Base-by-base conservation (phyloP, 2,113 vertebrate species). In the Promerops cafer region DNA sequence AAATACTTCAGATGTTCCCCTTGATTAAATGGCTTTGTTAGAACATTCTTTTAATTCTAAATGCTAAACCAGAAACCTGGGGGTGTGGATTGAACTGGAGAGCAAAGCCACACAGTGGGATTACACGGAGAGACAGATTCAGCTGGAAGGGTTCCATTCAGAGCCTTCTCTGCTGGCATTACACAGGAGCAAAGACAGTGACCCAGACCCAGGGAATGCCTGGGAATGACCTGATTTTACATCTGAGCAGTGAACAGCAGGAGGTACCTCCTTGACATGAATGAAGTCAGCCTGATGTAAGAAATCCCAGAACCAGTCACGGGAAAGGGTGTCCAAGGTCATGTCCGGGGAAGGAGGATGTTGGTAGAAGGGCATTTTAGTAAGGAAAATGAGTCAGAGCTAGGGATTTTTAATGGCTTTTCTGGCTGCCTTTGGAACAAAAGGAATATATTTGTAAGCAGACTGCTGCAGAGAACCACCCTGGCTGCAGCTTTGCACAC, bases 11-110 rank as follows among this genome's bases (percentile, higher is more conserved):
- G 85, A 83, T 40, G 24, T 28, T 71, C 13, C 16, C 22, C 24
- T 86, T 63, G 60, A 66, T n/a, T 89, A 72, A 89, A 59, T 57
- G 31, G 37, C 31, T 89, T 85, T 39, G 33, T 80, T 80, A 87
- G 69, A 77, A 90, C 30, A 28, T 16, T 47, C 23, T 72, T 59
- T 39, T 59, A 86, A 59, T n/a, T 77, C 40, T 42, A 70, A 74
- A 70, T 27, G 80, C 37, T 35, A 74, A 74, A 70, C 5, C 54
- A 91, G 63, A 83, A 74, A 87, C 40, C 0, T 22, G 6, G 31
- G 16, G 10, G 2, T 57, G 40, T 86, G 71, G 24, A 37, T 5
- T 18, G 47, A 50, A 83, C 13, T 5, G 0, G 33, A 50, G 66
- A 77, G 66, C n/a, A 69, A 70, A 94, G 40, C 28, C 53, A 24